Percentiles rank a stretch among this genome's conserved stretches.
Evolutionary conservation across 2,888 invertebrate genomes (phyloP).

Genomic region (Pyrgus malvae): DNA sequence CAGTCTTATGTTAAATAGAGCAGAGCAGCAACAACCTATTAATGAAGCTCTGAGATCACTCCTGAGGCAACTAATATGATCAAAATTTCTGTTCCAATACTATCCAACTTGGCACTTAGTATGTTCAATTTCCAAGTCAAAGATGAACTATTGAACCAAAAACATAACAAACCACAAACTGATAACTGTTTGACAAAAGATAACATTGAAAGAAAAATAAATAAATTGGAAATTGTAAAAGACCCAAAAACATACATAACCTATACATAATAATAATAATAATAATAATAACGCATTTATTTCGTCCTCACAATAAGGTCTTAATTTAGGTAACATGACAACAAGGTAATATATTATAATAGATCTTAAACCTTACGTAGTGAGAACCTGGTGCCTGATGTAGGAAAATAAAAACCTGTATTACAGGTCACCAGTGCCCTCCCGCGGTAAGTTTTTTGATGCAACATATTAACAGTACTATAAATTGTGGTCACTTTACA

Average conservation of each 20-base stretch:
- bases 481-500: no score
- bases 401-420: no score
- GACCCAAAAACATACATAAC: neutral
- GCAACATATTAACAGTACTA: no score
- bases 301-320: no score
- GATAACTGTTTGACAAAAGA: neutral
- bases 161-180: neutral
- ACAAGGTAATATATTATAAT: no score
- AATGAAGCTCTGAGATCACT: neutral
- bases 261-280: no score
- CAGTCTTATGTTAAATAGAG: neutral
- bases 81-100: neutral
- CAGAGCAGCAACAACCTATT: neutral
- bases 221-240: neutral
- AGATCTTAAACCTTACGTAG: no score
- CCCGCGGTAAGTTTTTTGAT: no score
- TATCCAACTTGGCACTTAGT: neutral
- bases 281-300: no score
- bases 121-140: slow-evolving; percentile 8
- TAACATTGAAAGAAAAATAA: neutral
- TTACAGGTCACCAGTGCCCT: no score
- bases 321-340: no score
- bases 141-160: neutral
- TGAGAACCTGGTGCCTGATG: no score
- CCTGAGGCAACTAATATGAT: neutral